Percentiles rank a stretch among this genome's conserved stretches.
phyloP scores from a whole-genome alignment of 1,140 invertebrate genomes.

The Eupristina koningsbergeri region DNA sequence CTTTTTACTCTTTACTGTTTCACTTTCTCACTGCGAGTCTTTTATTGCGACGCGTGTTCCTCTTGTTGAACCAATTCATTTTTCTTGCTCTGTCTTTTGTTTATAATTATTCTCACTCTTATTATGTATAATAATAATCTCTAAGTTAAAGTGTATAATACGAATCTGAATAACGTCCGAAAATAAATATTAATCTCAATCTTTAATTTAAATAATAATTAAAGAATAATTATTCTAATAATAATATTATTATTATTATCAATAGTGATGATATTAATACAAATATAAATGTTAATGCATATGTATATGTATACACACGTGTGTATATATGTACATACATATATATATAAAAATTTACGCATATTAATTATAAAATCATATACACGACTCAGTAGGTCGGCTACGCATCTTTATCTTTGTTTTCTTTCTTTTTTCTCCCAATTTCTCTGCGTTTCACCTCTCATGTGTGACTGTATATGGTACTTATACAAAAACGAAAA shows the following conservation, averaged over 20 bases:
- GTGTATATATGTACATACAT: neutral
- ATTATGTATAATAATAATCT: constrained; percentile 56
- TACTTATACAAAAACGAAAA: neutral
- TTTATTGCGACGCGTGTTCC: constrained; percentile 40
- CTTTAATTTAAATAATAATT: constrained; percentile 48
- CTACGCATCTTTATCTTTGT: constrained; percentile 6
- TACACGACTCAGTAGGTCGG: constrained; percentile 52
- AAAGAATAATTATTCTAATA: constrained; percentile 26
- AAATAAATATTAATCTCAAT: constrained; percentile 59
- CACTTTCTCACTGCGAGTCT: too few species aligned
- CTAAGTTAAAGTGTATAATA: constrained; percentile 61
- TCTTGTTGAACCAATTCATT: constrained; percentile 31
- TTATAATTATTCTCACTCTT: constrained; percentile 39
- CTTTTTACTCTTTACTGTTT: too few species aligned
- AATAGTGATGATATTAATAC: too few species aligned
- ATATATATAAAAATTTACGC: constrained; percentile 46
- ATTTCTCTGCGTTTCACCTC: neutral
- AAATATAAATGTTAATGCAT: too few species aligned
- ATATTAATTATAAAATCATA: constrained; percentile 61
- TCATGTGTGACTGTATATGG: neutral
- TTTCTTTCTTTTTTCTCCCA: constrained; percentile 12
- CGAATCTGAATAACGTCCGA: constrained; percentile 59
- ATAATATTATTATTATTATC: constrained; percentile 35
- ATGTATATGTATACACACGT: neutral
- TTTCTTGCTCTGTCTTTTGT: neutral